phyloP scores from a whole-genome alignment of 1,140 invertebrate species.

The Apis laboriosa region DNA sequence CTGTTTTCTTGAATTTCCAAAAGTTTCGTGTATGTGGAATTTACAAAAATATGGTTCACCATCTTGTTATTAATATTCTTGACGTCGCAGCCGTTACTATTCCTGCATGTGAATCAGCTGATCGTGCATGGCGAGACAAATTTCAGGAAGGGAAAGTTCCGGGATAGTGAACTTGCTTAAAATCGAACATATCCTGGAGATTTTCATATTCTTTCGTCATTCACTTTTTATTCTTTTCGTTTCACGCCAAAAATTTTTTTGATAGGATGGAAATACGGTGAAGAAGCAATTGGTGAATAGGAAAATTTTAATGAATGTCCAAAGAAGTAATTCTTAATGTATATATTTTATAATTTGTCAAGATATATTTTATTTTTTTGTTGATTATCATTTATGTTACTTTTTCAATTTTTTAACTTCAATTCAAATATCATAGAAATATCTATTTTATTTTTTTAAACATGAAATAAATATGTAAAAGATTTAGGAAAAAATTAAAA shows the following conservation, averaged over 20 bases:
- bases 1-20: neutral
- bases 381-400: neutral
- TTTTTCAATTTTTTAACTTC: neutral
- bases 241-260: neutral
- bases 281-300: neutral
- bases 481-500: no score
- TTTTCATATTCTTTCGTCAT: slow-evolving; percentile 1
- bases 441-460: no score
- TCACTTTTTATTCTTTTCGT: neutral
- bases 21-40: neutral
- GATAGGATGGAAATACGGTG: neutral
- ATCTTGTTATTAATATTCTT: slow-evolving; percentile 55
- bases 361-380: neutral
- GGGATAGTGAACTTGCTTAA: slow-evolving; percentile 13
- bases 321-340: neutral
- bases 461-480: no score
- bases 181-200: neutral
- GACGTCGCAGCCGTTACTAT: neutral
- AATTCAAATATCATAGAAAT: no score
- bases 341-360: neutral
- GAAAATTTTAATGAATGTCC: no score
- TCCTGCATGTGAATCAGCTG: slow-evolving; percentile 53
- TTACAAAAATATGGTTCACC: slow-evolving; percentile 34
- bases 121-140: slow-evolving; percentile 32
- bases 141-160: slow-evolving; percentile 54